A percentile compares a stretch with the other conserved stretches of the same genome.
Conservation (phyloP, 2,113 vertebrate species). For the Talpa occidentalis region DNA sequence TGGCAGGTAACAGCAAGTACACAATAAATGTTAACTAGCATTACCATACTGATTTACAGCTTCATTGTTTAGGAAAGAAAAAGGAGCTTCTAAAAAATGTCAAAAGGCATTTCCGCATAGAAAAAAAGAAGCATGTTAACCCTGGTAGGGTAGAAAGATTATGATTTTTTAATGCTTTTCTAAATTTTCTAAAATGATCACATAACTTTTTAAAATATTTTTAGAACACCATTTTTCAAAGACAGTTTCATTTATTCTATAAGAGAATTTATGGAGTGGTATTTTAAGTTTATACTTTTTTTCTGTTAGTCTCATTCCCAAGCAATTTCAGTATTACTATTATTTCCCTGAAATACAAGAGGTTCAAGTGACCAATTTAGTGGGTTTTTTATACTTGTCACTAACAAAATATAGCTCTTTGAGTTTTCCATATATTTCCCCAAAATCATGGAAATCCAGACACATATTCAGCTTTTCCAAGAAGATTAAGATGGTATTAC, state of each 20-base stretch:
- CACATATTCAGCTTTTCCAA: not conserved
- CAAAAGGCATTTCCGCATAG: not conserved
- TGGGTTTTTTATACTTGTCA: not conserved
- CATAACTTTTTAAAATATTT: not conserved
- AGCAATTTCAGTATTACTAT: conserved; percentile 28
- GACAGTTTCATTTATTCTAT: not conserved
- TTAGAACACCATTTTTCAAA: not conserved
- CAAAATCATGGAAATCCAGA: conserved; percentile 27
- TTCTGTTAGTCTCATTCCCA: not conserved
- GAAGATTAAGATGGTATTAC: conserved; percentile 79
- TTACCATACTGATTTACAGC: not conserved
- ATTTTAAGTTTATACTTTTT: not conserved
- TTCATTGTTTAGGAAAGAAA: conserved; percentile 46
- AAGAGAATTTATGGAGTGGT: conserved; percentile 14
- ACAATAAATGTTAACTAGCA: not conserved
- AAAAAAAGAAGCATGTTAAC: not conserved
- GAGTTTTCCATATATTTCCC: not conserved
- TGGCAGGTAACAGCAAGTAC: conserved; percentile 34
- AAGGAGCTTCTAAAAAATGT: not conserved
- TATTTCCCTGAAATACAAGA: conserved; percentile 46
- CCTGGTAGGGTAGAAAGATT: not conserved
- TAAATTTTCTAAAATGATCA: conserved; percentile 31
- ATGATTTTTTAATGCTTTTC: not conserved
- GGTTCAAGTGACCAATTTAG: conserved; percentile 6
- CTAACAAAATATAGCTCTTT: conserved; percentile 44